Base-by-base conservation (phyloP, 2,113 vertebrate genomes). In the Malurus alboscapulatus region DNA sequence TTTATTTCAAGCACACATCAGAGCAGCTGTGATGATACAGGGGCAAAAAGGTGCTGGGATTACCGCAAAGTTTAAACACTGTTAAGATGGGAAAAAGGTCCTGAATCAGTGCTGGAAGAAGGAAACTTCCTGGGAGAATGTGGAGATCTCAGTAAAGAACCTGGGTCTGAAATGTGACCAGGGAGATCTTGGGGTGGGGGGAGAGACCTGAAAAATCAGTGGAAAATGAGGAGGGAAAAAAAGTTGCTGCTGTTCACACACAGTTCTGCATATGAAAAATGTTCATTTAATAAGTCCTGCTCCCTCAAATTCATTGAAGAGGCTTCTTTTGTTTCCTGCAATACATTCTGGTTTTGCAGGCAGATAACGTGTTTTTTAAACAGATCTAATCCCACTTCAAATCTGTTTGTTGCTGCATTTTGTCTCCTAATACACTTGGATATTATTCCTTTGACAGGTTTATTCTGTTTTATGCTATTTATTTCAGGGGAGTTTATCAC, bases 371-470 rank as follows among this genome's bases (percentile, higher is more conserved):
- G 74, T 95, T 93, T 93, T 97, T 97, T 96, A 96, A 97, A 95
- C 86, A 96, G 92, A 95, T 87, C 76, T 93, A 91, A 87, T 95
- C 87, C 71, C 80, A 40, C 59, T 80, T 96, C 86, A 85, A 17
- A 91, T 95, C 63, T 96, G 73, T 94, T 96, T 96, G 86, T 96
- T 96, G 84, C 82, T 95, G 75, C 87, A 74, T 95, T 96, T 96
- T 84, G 48, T 96, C 94, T 97, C 96, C 82, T 19, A 26, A 93
- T 88, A 74, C 63, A 10, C 83, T 89, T 81, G 45, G 92, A 96
- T 84, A 87, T 83, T 95, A 94, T 88, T 95, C 47, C 53, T 96
- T 93, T 97, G 97, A 97, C 96, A 97, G 94, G 81, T 96, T 97
- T 97, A 95, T 97, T 97, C 93, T 95, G 91, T 34, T 54, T 83